Evolutionary conservation across 2,797 vertebrate species (phyloP).

Genomic region (Vultur gryphus): DNA sequence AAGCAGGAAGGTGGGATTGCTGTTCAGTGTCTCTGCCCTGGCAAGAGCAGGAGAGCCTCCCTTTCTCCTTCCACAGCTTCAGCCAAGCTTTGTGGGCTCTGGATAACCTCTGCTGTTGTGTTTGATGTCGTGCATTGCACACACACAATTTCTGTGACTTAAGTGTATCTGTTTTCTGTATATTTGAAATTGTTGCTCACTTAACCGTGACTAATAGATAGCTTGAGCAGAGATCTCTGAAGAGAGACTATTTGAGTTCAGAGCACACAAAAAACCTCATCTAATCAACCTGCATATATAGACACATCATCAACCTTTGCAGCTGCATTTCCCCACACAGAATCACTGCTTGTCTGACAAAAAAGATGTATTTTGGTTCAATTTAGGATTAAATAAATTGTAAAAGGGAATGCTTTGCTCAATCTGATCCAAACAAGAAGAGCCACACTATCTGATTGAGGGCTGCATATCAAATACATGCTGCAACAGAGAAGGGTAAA

Average conservation of each 20-base stretch:
- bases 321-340: background rate
- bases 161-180: background rate
- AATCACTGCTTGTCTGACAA: background rate
- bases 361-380: background rate
- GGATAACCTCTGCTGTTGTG: background rate
- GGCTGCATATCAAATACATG: background rate
- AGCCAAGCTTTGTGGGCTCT: background rate
- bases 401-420: background rate
- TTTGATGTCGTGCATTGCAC: background rate
- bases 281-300: background rate
- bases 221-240: background rate
- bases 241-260: background rate
- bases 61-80: background rate
- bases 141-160: background rate
- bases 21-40: background rate
- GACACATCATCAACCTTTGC: background rate
- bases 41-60: background rate
- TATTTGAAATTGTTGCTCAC: background rate
- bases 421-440: background rate
- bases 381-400: background rate
- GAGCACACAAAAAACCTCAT: background rate
- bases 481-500: background rate
- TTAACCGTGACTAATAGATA: constrained; percentile 32
- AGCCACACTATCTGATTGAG: background rate
- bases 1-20: background rate